Evolutionary conservation across 2,797 vertebrate species (phyloP).

Genomic region (Eulemur mongoz): DNA sequence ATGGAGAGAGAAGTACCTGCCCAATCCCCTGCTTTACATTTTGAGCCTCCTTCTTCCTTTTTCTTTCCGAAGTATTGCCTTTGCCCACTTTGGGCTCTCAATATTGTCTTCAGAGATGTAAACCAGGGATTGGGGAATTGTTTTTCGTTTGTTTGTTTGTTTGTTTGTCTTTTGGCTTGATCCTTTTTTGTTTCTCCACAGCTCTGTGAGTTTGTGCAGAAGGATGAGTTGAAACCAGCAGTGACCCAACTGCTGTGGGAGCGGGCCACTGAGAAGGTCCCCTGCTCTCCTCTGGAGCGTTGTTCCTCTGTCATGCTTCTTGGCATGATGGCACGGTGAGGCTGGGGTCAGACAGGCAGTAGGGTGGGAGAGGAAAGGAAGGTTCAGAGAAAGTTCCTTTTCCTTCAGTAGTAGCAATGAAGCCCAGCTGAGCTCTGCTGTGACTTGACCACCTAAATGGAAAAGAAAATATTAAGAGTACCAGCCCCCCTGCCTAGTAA

Average conservation of each 20-base stretch:
- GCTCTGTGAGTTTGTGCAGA: conserved; percentile 95
- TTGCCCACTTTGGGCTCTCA: neutral
- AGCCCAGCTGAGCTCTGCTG: neutral
- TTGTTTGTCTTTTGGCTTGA: neutral
- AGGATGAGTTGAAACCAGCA: conserved; percentile 87
- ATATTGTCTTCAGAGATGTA: neutral
- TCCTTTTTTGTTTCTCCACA: conserved; percentile 72
- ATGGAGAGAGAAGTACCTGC: neutral
- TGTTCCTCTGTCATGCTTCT: conserved; percentile 93
- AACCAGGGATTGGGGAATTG: neutral
- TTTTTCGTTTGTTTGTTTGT: neutral
- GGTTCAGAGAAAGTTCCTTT: neutral
- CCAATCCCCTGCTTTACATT: neutral
- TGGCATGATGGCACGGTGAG: conserved; percentile 96
- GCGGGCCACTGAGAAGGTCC: conserved; percentile 90
- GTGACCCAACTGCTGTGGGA: conserved; percentile 96
- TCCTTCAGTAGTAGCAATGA: neutral
- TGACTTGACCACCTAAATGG: neutral
- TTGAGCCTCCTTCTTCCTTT: neutral
- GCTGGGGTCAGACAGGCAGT: fast-evolving
- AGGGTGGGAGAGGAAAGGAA: neutral
- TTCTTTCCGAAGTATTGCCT: neutral
- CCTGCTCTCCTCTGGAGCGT: conserved; percentile 86
- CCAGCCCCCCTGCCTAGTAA: neutral
- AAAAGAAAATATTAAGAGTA: neutral